Evolutionary conservation across 1,140 invertebrate genomes (phyloP), one percentile per base, ranked within the genome.

Genomic region (Dufourea novaeangliae): DNA sequence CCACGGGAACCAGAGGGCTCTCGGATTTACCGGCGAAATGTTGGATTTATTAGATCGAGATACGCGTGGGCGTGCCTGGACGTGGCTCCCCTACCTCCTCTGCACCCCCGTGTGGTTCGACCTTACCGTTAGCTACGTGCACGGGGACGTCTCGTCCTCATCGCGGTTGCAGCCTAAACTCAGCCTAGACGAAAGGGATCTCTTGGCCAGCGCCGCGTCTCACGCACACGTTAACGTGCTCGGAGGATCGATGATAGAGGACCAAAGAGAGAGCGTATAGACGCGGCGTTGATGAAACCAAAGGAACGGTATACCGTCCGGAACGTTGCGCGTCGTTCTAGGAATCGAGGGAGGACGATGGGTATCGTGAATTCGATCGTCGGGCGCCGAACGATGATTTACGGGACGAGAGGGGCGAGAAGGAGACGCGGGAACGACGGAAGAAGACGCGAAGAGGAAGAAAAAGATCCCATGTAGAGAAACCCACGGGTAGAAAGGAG

Each of bases 11-110:
- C n/a, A n/a, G 87, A 74, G 50, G 88, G 88, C 85, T 86, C 85
- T 86, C 84, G 90, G 87, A 91, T 91, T 91, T 91, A 91, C 90
- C 88, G 88, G 90, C 90, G 89, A 91, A 92, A 92, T 91, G 90
- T 92, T 91, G 90, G 88, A 92, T 92, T 92, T 92, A 92, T 92
- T 92, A 92, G 91, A 92, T 92, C 91, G 89, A 91, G 91, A 92
- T 92, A 92, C 86, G 87, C 88, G 88, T 91, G 90, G 91, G 91
- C 91, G 91, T 91, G 89, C 82, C 87, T 88, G 85, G 82, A 82
- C 87, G 80, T 83, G 78, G 79, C 11, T 5, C 5, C 11, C 85
- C n/a, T n/a, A n/a, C n/a, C n/a, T n/a, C 78, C 78, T 63, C 69
- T 68, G 56, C 54, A 57, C 71, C 71, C 79, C 66, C n/a, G n/a